Percentiles rank a stretch among this genome's conserved stretches.
Conservation (phyloP, 2,113 vertebrate genomes). For the Brienomyrus longianalis region DNA sequence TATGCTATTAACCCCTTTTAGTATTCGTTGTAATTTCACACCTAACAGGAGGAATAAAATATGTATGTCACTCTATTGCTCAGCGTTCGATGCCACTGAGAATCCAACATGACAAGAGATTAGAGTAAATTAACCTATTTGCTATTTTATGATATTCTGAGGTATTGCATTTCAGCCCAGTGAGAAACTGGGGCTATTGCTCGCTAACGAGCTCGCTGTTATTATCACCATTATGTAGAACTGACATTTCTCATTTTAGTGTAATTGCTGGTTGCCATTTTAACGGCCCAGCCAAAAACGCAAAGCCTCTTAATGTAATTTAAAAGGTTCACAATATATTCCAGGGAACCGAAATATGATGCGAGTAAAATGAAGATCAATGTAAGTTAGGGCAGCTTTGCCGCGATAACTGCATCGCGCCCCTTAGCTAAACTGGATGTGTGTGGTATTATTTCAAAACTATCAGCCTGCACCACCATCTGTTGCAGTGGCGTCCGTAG, state of each 20-base stretch:
- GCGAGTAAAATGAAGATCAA: background rate
- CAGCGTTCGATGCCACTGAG: background rate
- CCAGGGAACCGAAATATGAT: background rate
- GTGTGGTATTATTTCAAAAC: background rate
- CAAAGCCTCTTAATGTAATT: background rate
- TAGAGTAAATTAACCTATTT: conserved; percentile 1
- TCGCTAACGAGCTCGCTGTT: background rate
- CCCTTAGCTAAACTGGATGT: background rate
- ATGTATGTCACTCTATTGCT: background rate
- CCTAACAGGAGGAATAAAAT: background rate
- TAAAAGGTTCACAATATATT: background rate
- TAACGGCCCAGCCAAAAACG: background rate
- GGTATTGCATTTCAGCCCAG: background rate
- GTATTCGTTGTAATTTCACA: background rate
- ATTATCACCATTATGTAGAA: conserved; percentile 2
- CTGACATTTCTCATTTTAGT: conserved; percentile 3
- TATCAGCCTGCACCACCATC: background rate
- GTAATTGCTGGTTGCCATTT: background rate
- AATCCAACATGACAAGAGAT: background rate
- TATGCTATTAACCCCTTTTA: background rate
- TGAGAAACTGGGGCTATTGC: background rate
- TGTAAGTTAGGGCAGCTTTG: background rate
- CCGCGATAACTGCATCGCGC: background rate
- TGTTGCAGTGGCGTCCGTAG: background rate
- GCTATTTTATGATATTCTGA: background rate